A percentile compares a stretch with the other conserved stretches of the same genome.
Conservation (phyloP, 37 sponge, comb jelly and placozoan species). For the Dysidea cf. avara region DNA sequence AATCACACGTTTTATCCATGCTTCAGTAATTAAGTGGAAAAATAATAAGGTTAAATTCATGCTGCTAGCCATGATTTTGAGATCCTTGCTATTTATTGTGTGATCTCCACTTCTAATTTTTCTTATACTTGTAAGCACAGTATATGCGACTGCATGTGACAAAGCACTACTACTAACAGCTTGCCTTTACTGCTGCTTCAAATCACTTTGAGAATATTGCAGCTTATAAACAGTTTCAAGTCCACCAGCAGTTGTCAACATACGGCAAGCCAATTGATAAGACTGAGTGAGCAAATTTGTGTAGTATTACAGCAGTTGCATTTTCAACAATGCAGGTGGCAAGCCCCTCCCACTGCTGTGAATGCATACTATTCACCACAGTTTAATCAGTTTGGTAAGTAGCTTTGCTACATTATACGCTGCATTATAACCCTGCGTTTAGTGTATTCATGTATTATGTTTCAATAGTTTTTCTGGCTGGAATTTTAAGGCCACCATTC, state of each 20-base stretch:
- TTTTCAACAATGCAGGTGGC: constrained; percentile 48
- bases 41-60: too few relatives aligned
- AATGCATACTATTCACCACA: constrained; percentile 72
- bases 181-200: too few relatives aligned
- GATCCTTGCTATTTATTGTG: too few relatives aligned
- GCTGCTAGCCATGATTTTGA: too few relatives aligned
- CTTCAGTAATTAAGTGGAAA: too few relatives aligned
- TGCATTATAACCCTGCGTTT: neutral
- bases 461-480: constrained; percentile 62
- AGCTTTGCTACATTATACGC: too few relatives aligned
- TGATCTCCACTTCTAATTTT: too few relatives aligned
- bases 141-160: too few relatives aligned
- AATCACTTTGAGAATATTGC: neutral
- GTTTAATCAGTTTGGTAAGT: constrained; percentile 41
- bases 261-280: constrained; percentile 2
- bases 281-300: constrained; percentile 3
- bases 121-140: too few relatives aligned
- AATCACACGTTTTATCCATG: too few relatives aligned
- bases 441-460: neutral
- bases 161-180: too few relatives aligned
- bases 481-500: constrained; percentile 74
- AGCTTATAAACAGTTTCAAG: neutral
- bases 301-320: too few relatives aligned
- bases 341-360: constrained; percentile 59
- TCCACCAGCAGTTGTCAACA: neutral